Evolutionary conservation across 2,797 vertebrate genomes (phyloP), one percentile per base, ranked within the genome.

Genomic region (Paratrypauchen microcephalus): DNA sequence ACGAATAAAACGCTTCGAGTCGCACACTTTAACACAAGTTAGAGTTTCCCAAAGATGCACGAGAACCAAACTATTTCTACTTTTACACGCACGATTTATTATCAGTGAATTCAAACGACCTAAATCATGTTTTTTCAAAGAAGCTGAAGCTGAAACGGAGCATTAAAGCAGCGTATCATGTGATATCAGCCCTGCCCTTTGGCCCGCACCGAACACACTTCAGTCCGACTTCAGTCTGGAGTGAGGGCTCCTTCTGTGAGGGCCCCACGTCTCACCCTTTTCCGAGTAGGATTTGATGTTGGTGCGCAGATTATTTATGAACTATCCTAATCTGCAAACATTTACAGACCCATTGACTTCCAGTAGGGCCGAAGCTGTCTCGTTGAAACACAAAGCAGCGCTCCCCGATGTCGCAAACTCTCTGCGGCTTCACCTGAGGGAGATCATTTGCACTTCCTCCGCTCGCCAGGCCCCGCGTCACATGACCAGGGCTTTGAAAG

Each of bases 311-410:
- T 94, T 89, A 87, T 92, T 92, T 93, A 79, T 86, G 87, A 91
- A 89, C 90, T 90, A 91, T 55, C 87, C 84, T 95, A 93, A 94
- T 95, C 92, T 94, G 92, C 91, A 95, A 95, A 95, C 89, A 95
- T 94, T 95, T 94, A 94, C 87, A 85, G 90, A 94, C 80, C 89
- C 79, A 68, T 11, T 86, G 80, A 87, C 88, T 91, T 90, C 89
- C 70, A 55, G 86, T 69, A 87, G 83, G 87, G 86, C 85, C 72
- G 73, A 77, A 70, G 80, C 72, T 56, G 85, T 82, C 66, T 68
- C 74, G 75, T 80, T 74, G 82, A 79, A 87, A 90, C 90, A 90
- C 84, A 86, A 24, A 83, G 80, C 77, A 65, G 65, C 8, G 32
- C 65, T 65, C 70, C 70, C 78, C 73, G 78, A 82, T 23, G 57